Conservation (phyloP, 2,797 vertebrate genomes). For the Prunella strophiata region DNA sequence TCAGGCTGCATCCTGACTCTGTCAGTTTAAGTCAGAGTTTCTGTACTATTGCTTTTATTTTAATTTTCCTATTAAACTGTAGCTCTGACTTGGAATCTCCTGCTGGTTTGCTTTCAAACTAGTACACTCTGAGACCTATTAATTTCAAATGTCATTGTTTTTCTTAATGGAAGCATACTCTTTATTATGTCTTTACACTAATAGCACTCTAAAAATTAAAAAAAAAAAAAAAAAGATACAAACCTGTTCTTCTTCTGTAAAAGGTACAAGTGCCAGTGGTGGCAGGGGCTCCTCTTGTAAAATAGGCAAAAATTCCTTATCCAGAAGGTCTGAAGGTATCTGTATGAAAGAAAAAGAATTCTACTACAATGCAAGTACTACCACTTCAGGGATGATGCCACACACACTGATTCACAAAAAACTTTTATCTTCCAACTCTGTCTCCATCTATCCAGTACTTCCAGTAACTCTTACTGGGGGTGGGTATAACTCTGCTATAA, state of each 20-base stretch:
- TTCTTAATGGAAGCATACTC: neutral
- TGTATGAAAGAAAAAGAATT: conserved; percentile 46
- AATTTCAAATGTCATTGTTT: neutral
- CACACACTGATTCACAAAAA: neutral
- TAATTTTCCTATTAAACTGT: neutral
- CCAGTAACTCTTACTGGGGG: accelerated
- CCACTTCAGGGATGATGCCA: neutral
- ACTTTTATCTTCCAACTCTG: neutral
- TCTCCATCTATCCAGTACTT: neutral
- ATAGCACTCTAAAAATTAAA: neutral
- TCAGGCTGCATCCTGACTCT: accelerated
- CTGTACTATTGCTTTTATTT: neutral
- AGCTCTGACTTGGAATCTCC: neutral
- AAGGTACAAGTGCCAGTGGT: conserved; percentile 95
- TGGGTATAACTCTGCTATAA: neutral
- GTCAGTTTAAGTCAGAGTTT: neutral
- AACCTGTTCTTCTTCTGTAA: conserved; percentile 99
- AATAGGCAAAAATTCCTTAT: conserved; percentile 98
- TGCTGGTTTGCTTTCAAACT: neutral
- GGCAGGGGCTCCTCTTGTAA: conserved; percentile 97
- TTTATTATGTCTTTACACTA: neutral
- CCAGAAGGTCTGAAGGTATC: conserved; percentile 96
- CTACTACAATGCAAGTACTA: neutral
- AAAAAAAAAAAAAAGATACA: conserved; percentile 35
- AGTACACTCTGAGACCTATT: neutral